These are phyloP conservation scores for Microtus richardsoni DNA, from an alignment of 2,113 vertebrate genomes.

Conservation along the genomic window DNA sequence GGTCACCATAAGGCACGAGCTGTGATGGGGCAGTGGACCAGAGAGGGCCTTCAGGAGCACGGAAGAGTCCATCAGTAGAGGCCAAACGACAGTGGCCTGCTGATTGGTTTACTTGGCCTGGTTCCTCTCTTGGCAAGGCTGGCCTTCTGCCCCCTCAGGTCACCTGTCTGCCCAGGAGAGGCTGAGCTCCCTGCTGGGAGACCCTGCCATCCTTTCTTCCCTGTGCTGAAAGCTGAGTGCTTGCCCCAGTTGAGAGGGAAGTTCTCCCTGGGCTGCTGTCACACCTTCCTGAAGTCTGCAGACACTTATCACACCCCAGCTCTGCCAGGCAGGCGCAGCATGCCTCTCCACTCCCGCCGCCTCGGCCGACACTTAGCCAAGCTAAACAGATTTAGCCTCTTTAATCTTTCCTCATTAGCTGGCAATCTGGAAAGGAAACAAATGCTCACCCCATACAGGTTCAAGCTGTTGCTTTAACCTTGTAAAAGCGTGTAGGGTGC, in stretches of 20 bases:
- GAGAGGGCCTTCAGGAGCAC: neutral
- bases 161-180: neutral
- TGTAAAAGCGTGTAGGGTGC: conserved; percentile 80
- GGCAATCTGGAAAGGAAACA: conserved; percentile 85
- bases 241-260: conserved; percentile 14
- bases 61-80: neutral
- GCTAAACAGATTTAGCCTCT: conserved; percentile 84
- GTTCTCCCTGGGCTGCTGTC: neutral
- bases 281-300: conserved; percentile 75
- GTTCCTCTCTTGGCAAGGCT: neutral
- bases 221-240: neutral
- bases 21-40: neutral
- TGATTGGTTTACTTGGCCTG: neutral
- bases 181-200: neutral
- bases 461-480: conserved; percentile 85
- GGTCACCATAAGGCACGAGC: neutral
- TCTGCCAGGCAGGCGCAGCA: conserved; percentile 71
- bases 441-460: conserved; percentile 83
- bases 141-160: neutral
- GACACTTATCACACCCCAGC: conserved; percentile 77
- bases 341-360: conserved; percentile 76
- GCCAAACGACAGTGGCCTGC: neutral
- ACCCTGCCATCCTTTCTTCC: neutral
- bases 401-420: conserved; percentile 86
- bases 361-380: conserved; percentile 81